phyloP scores from a whole-genome alignment of 2,797 vertebrate species.

The Synanceia verrucosa region DNA sequence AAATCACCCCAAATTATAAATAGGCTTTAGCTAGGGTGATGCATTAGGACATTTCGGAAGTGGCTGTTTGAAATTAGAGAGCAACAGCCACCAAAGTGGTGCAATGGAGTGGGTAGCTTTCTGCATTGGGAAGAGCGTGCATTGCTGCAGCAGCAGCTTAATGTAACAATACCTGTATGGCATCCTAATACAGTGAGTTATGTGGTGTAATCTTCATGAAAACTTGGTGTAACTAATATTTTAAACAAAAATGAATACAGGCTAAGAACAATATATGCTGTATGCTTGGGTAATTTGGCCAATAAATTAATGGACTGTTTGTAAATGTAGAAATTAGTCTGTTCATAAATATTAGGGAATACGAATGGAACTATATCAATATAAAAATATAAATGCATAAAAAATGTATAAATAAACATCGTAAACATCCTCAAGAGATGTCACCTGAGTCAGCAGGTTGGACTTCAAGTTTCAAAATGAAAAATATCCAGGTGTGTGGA shows the following conservation, averaged over 20 bases:
- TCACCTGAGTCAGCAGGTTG: too few species aligned
- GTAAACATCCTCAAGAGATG: too few species aligned
- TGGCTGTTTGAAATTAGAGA: constrained; percentile 17
- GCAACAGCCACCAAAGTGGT: constrained; percentile 14
- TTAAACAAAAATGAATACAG: too few species aligned
- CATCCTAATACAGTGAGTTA: neutral
- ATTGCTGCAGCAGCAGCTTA: neutral
- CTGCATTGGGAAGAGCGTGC: neutral
- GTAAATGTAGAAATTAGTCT: neutral
- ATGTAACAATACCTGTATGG: neutral
- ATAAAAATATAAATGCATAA: too few species aligned
- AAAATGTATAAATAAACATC: too few species aligned
- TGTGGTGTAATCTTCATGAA: neutral
- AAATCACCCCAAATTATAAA: constrained; percentile 44
- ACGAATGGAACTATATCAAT: too few species aligned
- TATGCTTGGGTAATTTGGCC: too few species aligned
- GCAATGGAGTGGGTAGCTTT: neutral
- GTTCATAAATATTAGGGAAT: neutral
- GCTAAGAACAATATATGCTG: too few species aligned
- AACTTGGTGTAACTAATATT: neutral
- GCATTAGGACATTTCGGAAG: constrained; percentile 9
- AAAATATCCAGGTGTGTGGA: too few species aligned
- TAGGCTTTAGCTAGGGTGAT: constrained; percentile 27
- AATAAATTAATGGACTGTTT: neutral
- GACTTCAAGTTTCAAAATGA: too few species aligned